Conservation (phyloP, 2,797 vertebrate species). For the Sebastes matsubarae region DNA sequence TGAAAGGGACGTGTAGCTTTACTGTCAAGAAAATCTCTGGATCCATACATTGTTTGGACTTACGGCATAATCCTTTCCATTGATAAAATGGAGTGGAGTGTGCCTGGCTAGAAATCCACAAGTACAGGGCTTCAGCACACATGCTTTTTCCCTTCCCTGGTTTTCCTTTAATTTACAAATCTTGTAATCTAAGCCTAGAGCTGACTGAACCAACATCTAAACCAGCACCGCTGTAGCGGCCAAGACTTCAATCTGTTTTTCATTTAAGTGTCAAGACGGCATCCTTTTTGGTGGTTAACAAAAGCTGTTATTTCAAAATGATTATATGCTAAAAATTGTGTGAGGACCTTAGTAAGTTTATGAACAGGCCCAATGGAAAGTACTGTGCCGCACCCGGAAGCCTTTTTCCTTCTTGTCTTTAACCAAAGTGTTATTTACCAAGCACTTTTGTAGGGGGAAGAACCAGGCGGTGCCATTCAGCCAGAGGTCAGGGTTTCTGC, state of each 20-base stretch:
- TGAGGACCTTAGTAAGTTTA: conserved; percentile 85
- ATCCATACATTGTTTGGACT: conserved; percentile 83
- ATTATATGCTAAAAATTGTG: conserved; percentile 89
- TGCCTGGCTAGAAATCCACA: conserved; percentile 81
- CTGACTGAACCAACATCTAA: conserved; percentile 91
- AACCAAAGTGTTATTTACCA: conserved; percentile 81
- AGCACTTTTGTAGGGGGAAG: conserved; percentile 73
- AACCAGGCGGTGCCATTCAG: conserved; percentile 74
- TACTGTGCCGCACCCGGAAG: conserved; percentile 75
- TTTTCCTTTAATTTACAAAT: conserved; percentile 98
- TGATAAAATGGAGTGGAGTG: conserved; percentile 82
- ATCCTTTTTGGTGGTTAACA: conserved; percentile 91
- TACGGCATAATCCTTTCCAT: conserved; percentile 84
- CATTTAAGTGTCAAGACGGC: conserved; percentile 95
- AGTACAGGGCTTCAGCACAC: conserved; percentile 83
- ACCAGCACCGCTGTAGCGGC: conserved; percentile 85
- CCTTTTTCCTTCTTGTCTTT: conserved; percentile 74
- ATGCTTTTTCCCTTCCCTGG: conserved; percentile 86
- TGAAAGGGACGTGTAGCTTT: conserved; percentile 60
- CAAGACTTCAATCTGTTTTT: conserved; percentile 95
- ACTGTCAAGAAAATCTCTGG: conserved; percentile 77
- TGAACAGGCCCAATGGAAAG: conserved; percentile 84
- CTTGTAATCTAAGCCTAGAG: conserved; percentile 97
- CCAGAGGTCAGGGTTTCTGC: conserved; percentile 80
- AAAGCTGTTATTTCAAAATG: conserved; percentile 94